Conservation (phyloP, 2,888 invertebrate species). For the Brachyopa scutellaris region DNA sequence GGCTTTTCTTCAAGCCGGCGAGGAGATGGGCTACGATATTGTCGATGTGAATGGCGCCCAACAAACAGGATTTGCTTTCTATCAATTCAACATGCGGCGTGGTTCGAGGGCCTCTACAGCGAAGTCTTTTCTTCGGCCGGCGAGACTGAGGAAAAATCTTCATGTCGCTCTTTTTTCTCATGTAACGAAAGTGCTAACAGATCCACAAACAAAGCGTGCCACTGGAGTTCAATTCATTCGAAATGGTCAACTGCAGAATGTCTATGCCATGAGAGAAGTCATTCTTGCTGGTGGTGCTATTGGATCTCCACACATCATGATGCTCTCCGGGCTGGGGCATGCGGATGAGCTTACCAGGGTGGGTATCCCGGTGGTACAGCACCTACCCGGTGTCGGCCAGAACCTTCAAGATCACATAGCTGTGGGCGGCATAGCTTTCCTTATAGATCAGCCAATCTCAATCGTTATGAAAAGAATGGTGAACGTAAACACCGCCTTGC, state of each 20-base stretch:
- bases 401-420: conserved; percentile 96
- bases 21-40: conserved; percentile 95
- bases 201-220: conserved; percentile 87
- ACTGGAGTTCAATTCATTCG: conserved; percentile 91
- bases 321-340: conserved; percentile 94
- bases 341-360: conserved; percentile 87
- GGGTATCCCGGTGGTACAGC: conserved; percentile 88
- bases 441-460: conserved; percentile 90
- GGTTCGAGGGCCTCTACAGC: conserved; percentile 92
- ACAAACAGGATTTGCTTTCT: conserved; percentile 93
- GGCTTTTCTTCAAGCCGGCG: conserved; percentile 93
- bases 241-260: conserved; percentile 83
- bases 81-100: conserved; percentile 93
- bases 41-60: conserved; percentile 92
- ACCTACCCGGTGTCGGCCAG: conserved; percentile 92
- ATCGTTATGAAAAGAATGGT: conserved; percentile 91
- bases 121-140: conserved; percentile 92
- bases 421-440: conserved; percentile 91
- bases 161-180: conserved; percentile 91
- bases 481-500: conserved; percentile 90
- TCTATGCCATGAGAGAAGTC: conserved; percentile 80
- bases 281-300: conserved; percentile 90
- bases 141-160: conserved; percentile 89
- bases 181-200: conserved; percentile 89
- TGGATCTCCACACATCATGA: conserved; percentile 94